Percentiles rank a stretch among this genome's conserved stretches.
Conservation (phyloP, 2,113 vertebrate genomes). For the Misgurnus anguillicaudatus region DNA sequence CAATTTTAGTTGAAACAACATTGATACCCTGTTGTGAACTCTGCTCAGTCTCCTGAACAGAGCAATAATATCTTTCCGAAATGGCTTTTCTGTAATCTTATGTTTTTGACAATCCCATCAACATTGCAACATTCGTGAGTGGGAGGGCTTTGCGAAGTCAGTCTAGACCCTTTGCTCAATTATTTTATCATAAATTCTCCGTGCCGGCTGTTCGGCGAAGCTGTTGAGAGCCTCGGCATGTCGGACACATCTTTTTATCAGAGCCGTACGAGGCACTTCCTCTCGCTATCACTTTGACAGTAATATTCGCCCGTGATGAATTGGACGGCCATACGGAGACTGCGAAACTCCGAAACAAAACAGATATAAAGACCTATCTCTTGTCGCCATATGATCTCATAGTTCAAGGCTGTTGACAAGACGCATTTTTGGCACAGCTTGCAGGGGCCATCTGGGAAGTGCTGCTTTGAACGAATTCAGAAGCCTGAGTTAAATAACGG, state of each 20-base stretch:
- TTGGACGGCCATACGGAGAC: slow-evolving; percentile 58
- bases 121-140: neutral
- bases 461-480: slow-evolving; percentile 49
- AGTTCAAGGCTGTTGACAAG: slow-evolving; percentile 63
- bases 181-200: slow-evolving; percentile 12
- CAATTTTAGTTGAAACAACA: neutral
- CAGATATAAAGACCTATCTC: slow-evolving; percentile 51
- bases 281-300: slow-evolving; percentile 54
- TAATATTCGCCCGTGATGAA: slow-evolving; percentile 57
- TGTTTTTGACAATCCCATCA: too few species aligned
- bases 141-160: slow-evolving; percentile 13
- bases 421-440: slow-evolving; percentile 60
- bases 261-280: slow-evolving; percentile 50
- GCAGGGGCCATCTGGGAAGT: slow-evolving; percentile 52
- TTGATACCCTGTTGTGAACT: neutral
- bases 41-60: neutral
- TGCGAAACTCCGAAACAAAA: slow-evolving; percentile 52
- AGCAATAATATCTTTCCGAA: neutral
- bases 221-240: slow-evolving; percentile 19
- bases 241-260: slow-evolving; percentile 51
- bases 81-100: too few species aligned
- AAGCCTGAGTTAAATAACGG: slow-evolving; percentile 45
- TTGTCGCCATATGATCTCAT: slow-evolving; percentile 48
- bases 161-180: slow-evolving; percentile 2
- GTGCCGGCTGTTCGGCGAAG: neutral